phyloP scores from a whole-genome alignment of 2,797 vertebrate species.

The Loris lydekkerianus region DNA sequence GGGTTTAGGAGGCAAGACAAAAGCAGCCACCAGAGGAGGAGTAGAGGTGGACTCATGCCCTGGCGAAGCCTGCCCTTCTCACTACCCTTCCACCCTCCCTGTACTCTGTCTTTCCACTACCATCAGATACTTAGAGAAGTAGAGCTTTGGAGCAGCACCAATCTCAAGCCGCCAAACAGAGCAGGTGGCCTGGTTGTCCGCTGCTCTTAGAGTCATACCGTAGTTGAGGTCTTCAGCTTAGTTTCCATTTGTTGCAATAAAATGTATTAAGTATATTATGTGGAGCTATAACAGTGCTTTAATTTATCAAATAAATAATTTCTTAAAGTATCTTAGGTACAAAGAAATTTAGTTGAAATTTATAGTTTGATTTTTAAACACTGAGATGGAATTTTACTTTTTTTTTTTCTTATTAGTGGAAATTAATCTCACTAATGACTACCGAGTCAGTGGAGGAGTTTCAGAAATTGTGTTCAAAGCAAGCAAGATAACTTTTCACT shows the following conservation, averaged over 20 bases:
- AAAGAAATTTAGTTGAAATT: constrained; percentile 52
- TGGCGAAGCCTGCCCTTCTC: neutral
- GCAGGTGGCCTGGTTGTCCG: neutral
- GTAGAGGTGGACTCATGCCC: neutral
- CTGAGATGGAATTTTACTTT: neutral
- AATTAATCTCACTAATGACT: constrained; percentile 95
- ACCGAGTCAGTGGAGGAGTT: constrained; percentile 94
- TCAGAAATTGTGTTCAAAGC: constrained; percentile 94
- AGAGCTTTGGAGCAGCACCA: neutral
- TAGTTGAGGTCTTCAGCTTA: neutral
- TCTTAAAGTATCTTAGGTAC: neutral
- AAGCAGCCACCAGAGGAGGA: neutral
- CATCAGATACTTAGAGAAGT: neutral
- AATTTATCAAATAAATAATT: constrained; percentile 36
- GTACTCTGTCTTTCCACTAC: neutral
- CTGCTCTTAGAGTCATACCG: neutral
- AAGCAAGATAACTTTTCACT: constrained; percentile 97
- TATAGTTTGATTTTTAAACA: constrained; percentile 42
- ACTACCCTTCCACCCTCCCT: neutral
- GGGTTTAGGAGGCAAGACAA: neutral
- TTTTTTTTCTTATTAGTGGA: constrained; percentile 91
- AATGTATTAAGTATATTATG: neutral
- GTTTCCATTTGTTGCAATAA: neutral
- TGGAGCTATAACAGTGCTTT: neutral
- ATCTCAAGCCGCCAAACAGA: neutral